Evolutionary conservation across 2,888 invertebrate genomes (phyloP), one percentile per base, ranked within the genome.

Genomic region (Hyposoter didymator): DNA sequence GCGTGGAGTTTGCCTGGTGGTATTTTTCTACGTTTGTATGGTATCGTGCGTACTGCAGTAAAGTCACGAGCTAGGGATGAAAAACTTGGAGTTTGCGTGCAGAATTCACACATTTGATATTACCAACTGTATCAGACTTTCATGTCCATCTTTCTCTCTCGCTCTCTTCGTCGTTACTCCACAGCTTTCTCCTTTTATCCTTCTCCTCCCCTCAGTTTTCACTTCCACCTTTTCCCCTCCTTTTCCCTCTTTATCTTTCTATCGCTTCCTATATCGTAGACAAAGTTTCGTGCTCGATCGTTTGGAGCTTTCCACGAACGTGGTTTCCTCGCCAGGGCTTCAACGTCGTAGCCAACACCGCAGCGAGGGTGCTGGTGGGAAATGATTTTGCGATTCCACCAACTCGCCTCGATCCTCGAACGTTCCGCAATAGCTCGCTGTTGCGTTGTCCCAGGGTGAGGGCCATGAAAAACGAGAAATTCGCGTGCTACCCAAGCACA

Each of bases 351-450:
- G 6, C 62, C 47, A 70, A 59, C 67, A 69, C 73, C 49, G 45
- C 43, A 49, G n/a, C n/a, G 47, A 69, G 32, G 35, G 35, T 35
- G 43, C 49, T 69, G 81, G 73, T 67, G 84, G 81, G 49, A 82
- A 84, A 84, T 82, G 81, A 84, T 84, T 81, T 75, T 52, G 84
- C 81, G 82, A 78, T 76, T 78, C 76, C 83, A 72, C 74, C 62
- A 66, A 59, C 78, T 72, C 66, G 79, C 83, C 66, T 70, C 80
- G 64, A 78, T 75, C 59, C 84, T 35, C 82, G 39, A 70, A 84
- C 84, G 67, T 85, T 85, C 82, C 74, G 84, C 73, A 84, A 83
- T 78, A 85, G 84, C 49, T 43, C 66, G 52, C 66, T 4, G 49
- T 49, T 59, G 55, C 47, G 17, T 28, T 17, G 43, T 43, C 35